Percentiles rank a stretch among this genome's conserved stretches.
These are phyloP conservation scores for Oscheius myriophilus DNA, from an alignment of 2,888 invertebrate genomes.

Conservation along the genomic window DNA sequence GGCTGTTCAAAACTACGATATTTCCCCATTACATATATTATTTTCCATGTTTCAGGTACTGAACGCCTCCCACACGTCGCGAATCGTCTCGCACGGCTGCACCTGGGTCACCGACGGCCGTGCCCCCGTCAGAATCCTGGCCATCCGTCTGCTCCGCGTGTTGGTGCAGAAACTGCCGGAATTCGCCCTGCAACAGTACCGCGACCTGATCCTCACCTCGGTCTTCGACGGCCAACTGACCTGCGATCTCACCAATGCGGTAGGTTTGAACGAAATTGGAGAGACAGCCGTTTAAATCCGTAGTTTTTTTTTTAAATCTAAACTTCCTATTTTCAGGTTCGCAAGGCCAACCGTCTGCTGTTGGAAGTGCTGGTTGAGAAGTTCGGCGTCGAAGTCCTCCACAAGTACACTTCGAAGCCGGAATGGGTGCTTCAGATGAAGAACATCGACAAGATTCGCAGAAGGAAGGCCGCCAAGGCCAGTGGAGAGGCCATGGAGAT, in stretches of 20 bases:
- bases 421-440: slow-evolving; percentile 65
- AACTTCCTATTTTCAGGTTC: slow-evolving; percentile 35
- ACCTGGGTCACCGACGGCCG: slow-evolving; percentile 56
- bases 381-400: slow-evolving; percentile 57
- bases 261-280: slow-evolving; percentile 1
- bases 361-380: slow-evolving; percentile 65
- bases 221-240: slow-evolving; percentile 61
- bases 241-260: slow-evolving; percentile 55
- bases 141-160: slow-evolving; percentile 59
- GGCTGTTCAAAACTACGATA: no score
- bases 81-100: slow-evolving; percentile 56
- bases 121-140: slow-evolving; percentile 58
- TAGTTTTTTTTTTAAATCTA: no score
- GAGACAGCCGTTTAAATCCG: no score
- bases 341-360: slow-evolving; percentile 65
- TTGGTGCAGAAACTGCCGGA: slow-evolving; percentile 63
- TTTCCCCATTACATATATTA: no score
- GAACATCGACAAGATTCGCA: slow-evolving; percentile 59
- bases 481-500: slow-evolving; percentile 39
- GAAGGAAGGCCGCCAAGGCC: slow-evolving; percentile 43
- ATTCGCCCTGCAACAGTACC: slow-evolving; percentile 62
- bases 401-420: slow-evolving; percentile 49
- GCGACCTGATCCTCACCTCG: slow-evolving; percentile 59
- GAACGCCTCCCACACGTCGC: slow-evolving; percentile 48
- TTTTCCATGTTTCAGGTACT: slow-evolving; percentile 33